Evolutionary conservation across 2,113 vertebrate genomes (phyloP).

Genomic region (Hystrix brachyura): DNA sequence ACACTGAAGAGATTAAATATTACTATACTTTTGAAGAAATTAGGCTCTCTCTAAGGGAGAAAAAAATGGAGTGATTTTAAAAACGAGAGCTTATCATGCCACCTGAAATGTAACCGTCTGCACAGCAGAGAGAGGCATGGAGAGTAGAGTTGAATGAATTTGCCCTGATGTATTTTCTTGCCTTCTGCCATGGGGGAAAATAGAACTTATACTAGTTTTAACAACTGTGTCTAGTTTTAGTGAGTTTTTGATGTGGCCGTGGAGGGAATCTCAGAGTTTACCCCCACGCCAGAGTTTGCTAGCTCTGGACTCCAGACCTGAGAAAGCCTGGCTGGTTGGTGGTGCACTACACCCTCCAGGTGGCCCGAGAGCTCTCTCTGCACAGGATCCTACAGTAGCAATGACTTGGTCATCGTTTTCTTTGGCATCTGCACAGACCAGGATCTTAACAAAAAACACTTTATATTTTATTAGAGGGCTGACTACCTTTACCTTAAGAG

Average conservation of each 20-base stretch:
- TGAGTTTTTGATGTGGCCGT: background rate
- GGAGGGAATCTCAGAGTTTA: background rate
- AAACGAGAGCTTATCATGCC: conserved; percentile 50
- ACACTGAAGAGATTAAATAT: conserved; percentile 70
- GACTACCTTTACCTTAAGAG: background rate
- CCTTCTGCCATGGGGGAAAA: conserved; percentile 15
- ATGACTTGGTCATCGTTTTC: background rate
- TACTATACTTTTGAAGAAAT: conserved; percentile 74
- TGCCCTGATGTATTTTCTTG: background rate
- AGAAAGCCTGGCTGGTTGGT: background rate
- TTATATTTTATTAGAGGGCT: background rate
- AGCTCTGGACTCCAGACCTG: background rate
- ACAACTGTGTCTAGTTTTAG: background rate
- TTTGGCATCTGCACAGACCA: background rate
- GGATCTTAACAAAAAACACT: conserved; percentile 1
- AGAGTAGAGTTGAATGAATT: background rate
- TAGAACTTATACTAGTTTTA: conserved; percentile 7
- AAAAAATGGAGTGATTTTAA: conserved; percentile 56
- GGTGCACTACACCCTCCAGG: background rate
- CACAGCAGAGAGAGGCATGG: background rate
- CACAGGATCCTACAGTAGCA: background rate
- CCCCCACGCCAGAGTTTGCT: background rate
- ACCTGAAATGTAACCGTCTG: conserved; percentile 54
- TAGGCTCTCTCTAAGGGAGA: conserved; percentile 50
- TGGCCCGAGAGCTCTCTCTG: background rate